Evolutionary conservation across 2,888 invertebrate genomes (phyloP).

Genomic region (Cryptus armator): DNA sequence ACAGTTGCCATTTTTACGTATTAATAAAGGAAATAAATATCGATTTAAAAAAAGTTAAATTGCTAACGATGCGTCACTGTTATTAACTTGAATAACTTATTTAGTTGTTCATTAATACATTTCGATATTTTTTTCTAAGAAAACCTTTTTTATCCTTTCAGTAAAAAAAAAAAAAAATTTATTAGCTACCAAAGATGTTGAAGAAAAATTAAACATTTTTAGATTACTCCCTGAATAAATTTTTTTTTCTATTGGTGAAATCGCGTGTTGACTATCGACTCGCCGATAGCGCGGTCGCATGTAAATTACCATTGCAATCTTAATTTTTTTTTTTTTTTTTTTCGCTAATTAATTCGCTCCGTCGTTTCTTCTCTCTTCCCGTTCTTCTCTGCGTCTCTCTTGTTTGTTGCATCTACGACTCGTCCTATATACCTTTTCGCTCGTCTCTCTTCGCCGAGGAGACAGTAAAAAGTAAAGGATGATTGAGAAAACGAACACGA

Average conservation of each 20-base stretch:
- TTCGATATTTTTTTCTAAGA: too few relatives aligned
- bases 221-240: background rate
- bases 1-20: too few relatives aligned
- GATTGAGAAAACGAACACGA: background rate
- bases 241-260: background rate
- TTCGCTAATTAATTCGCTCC: constrained; percentile 30
- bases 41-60: too few relatives aligned
- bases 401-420: background rate
- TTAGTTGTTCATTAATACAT: too few relatives aligned
- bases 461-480: constrained; percentile 11
- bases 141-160: too few relatives aligned
- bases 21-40: too few relatives aligned
- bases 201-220: too few relatives aligned
- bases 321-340: background rate
- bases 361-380: background rate
- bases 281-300: background rate
- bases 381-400: background rate
- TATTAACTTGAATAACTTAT: too few relatives aligned
- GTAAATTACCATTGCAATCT: constrained; percentile 30
- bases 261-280: background rate
- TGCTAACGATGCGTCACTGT: too few relatives aligned
- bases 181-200: too few relatives aligned
- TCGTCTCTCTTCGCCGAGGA: background rate
- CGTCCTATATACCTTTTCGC: background rate
- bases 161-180: too few relatives aligned